Base-by-base conservation (phyloP, 2,797 vertebrate species). In the Capromys pilorides region DNA sequence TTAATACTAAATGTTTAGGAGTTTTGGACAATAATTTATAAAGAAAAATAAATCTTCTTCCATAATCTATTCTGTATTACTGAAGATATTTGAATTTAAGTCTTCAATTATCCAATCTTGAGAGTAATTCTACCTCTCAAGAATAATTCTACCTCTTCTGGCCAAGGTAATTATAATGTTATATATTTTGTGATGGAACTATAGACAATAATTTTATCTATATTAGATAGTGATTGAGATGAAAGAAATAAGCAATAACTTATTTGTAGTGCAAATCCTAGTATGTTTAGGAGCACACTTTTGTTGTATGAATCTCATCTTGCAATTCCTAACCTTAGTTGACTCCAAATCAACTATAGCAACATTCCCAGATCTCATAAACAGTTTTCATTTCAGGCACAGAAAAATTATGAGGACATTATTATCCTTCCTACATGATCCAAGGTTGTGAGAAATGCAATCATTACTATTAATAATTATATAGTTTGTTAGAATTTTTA, bases 1-100 rank as follows among this genome's bases (percentile, higher is more conserved):
- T 96, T 97, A 97, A 96, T 96, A 69, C 88, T 94, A 97, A 95
- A 75, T 94, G 86, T 97, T 97, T 97, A 81, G 89, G n/a, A 92
- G 61, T 95, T 31, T 90, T 91, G 62, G 91, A 93, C 90, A 97
- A 96, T 97, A 94, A 95, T 92, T 97, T 73, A 67, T 91, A 92
- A 97, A 96, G 54, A 87, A 94, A 95, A 97, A 93, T 96, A 96
- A 96, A 87, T 93, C 92, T n/a, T 93, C 92, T n/a, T 94, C 62
- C 77, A 94, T 73, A 93, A 24, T 86, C 89, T 96, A 80, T n/a
- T 93, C 45, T 92, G 57, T 95, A 83, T 96, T 97, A 96, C 64
- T 90, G 93, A 98, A 96, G 71, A 93, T 22, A 22, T 36, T 73
- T 92, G 22, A 39, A 86, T 96, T 92, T 93, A 94, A 96, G 80